Percentiles rank a stretch among this genome's conserved stretches.
Conservation (phyloP, 2,113 vertebrate genomes). For the Hemicordylus capensis region DNA sequence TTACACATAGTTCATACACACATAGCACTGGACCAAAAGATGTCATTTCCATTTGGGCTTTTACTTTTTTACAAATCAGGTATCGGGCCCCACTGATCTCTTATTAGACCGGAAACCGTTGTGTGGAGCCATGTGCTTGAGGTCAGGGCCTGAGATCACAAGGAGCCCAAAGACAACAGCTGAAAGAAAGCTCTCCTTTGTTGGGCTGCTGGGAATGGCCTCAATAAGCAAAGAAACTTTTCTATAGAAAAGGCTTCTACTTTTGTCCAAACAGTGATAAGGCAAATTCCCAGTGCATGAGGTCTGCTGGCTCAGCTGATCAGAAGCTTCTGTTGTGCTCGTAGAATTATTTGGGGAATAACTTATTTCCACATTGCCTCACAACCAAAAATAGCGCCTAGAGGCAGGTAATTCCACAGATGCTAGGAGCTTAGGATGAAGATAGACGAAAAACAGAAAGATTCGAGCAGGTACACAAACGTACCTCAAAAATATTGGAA, state of each 20-base stretch:
- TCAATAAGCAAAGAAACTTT: constrained; percentile 20
- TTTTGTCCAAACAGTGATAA: constrained; percentile 30
- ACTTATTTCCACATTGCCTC: fast-evolving
- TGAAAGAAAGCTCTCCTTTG: constrained; percentile 44
- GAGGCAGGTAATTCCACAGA: not conserved
- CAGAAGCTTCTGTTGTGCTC: fast-evolving
- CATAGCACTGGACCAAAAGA: not conserved
- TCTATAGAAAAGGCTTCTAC: not conserved
- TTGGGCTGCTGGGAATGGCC: constrained; percentile 38
- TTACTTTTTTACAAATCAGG: constrained; percentile 12
- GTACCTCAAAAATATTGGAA: not conserved
- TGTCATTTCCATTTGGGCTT: not conserved
- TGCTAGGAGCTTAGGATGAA: not conserved
- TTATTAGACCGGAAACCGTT: constrained; percentile 1
- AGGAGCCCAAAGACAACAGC: constrained; percentile 18
- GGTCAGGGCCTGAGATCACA: constrained; percentile 2
- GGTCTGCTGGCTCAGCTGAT: not conserved
- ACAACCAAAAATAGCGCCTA: fast-evolving
- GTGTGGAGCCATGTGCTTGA: constrained; percentile 22
- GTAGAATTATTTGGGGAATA: not conserved
- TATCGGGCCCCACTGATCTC: not conserved
- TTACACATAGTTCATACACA: no score
- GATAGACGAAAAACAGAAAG: not conserved
- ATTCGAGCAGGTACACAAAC: not conserved
- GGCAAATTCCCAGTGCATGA: not conserved